A percentile compares a stretch with the other conserved stretches of the same genome.
phyloP scores from a whole-genome alignment of 2,888 invertebrate species.

The Oligia latruncula region DNA sequence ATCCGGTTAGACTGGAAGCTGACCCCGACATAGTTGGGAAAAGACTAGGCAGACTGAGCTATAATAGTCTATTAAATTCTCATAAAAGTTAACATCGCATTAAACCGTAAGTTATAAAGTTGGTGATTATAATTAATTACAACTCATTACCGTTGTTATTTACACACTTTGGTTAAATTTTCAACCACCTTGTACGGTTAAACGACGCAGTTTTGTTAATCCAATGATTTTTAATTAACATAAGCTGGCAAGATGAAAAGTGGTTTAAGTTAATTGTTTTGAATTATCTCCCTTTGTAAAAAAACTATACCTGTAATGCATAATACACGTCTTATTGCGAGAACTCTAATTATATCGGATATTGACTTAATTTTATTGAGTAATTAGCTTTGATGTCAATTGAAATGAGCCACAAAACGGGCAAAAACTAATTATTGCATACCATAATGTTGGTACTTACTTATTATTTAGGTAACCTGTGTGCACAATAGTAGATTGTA shows the following conservation, averaged over 20 bases:
- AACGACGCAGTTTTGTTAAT: conserved; percentile 36
- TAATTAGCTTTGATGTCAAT: not conserved
- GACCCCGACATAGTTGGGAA: no score
- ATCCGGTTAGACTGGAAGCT: no score
- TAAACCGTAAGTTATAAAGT: not conserved
- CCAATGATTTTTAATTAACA: conserved; percentile 39
- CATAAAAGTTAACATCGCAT: not conserved
- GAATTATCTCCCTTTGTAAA: not conserved
- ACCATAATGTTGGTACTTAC: not conserved
- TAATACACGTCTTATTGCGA: not conserved
- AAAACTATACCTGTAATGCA: not conserved
- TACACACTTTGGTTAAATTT: conserved; percentile 23
- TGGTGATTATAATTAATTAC: conserved; percentile 38
- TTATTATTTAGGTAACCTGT: no score
- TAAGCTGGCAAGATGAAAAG: conserved; percentile 9
- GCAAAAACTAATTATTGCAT: not conserved
- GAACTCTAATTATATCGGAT: not conserved
- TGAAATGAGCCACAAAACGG: no score
- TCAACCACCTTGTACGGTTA: conserved; percentile 11
- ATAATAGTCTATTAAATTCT: conserved; percentile 1
- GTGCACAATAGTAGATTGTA: no score
- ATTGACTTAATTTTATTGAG: not conserved
- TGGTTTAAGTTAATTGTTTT: conserved; percentile 15
- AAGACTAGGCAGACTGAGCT: no score
- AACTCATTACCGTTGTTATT: conserved; percentile 35